Conservation (phyloP, 2,113 vertebrate genomes). For the Pomatostomus ruficeps region DNA sequence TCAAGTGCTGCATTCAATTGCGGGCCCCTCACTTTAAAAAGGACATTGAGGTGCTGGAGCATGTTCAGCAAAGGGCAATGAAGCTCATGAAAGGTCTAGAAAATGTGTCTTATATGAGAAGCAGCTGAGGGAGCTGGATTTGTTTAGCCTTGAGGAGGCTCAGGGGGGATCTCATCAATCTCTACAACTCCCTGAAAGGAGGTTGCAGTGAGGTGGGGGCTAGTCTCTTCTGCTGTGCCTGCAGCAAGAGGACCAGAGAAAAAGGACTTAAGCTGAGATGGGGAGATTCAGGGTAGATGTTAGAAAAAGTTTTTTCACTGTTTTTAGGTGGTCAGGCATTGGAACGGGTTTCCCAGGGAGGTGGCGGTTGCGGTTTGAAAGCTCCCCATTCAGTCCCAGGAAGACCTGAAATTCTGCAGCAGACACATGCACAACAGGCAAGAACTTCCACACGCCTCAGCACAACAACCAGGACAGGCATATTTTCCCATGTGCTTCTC, state of each 20-base stretch:
- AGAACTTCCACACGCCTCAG: background rate
- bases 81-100: background rate
- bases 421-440: background rate
- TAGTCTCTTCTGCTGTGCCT: background rate
- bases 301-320: background rate
- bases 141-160: background rate
- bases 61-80: background rate
- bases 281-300: background rate
- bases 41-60: background rate
- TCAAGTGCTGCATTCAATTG: background rate
- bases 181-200: background rate
- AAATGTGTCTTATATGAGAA: background rate
- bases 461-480: background rate
- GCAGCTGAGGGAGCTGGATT: background rate
- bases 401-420: background rate
- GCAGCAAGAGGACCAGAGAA: background rate
- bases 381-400: background rate
- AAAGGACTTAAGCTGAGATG: background rate
- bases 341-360: background rate
- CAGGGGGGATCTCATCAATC: background rate
- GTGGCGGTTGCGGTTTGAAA: background rate
- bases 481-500: background rate
- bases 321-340: background rate
- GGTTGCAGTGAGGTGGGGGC: background rate
- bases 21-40: background rate